Evolutionary conservation across 2,888 invertebrate genomes (phyloP).

Genomic region (Lithosia quadra): DNA sequence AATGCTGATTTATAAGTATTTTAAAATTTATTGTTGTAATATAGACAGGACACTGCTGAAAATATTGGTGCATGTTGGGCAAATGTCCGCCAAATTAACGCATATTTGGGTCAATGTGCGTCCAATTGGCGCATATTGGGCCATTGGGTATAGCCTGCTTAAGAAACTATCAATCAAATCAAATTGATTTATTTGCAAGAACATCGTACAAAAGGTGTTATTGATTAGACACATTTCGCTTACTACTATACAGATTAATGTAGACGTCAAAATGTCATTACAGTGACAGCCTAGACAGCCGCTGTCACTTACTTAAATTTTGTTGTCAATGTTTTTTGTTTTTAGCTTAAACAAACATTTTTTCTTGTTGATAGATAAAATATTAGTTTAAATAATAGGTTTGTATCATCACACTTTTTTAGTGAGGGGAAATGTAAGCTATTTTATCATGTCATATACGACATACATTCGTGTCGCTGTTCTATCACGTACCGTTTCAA

Average conservation of each 20-base stretch:
- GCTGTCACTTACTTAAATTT: not conserved
- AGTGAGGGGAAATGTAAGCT: not conserved
- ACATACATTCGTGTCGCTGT: conserved; percentile 15
- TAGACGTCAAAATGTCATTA: not conserved
- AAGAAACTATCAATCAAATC: not conserved
- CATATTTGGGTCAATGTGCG: no score
- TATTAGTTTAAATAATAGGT: not conserved
- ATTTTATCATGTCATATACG: not conserved
- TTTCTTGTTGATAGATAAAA: not conserved
- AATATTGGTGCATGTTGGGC: not conserved
- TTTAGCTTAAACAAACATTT: not conserved
- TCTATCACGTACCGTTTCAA: not conserved
- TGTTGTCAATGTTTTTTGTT: not conserved
- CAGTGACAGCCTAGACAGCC: not conserved
- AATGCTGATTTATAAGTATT: no score
- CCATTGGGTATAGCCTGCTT: not conserved
- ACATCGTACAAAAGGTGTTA: no score
- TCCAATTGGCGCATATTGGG: no score
- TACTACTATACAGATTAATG: not conserved
- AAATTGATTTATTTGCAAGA: no score
- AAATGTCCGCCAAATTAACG: no score
- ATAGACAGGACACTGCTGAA: no score
- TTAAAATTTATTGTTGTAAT: no score
- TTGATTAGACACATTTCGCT: not conserved
- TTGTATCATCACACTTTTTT: not conserved